Conservation (phyloP, 2,797 vertebrate species). For the Lagorchestes hirsutus region DNA sequence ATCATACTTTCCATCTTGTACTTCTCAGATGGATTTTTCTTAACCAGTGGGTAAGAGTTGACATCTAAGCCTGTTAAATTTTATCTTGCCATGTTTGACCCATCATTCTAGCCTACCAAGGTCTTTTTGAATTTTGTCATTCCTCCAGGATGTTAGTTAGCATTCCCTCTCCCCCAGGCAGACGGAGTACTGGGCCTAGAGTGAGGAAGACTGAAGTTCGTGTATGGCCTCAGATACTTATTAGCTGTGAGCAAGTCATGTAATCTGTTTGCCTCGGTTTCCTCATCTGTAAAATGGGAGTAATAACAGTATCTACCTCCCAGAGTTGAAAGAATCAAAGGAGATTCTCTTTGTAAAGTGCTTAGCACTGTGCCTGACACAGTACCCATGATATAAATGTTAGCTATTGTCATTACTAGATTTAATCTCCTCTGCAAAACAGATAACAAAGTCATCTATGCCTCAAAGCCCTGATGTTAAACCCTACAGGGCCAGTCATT, state of each 20-base stretch:
- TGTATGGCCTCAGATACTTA: not conserved
- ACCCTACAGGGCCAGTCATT: not conserved
- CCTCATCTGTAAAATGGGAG: not conserved
- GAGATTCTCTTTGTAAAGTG: not conserved
- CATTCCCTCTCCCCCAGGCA: not conserved
- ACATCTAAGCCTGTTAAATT: not conserved
- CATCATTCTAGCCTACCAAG: not conserved
- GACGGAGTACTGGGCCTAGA: not conserved
- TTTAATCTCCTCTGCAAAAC: not conserved
- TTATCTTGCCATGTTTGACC: not conserved
- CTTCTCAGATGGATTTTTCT: not conserved
- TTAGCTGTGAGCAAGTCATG: not conserved
- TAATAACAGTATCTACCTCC: not conserved
- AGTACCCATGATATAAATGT: not conserved
- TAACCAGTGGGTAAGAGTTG: not conserved
- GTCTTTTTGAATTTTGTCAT: not conserved
- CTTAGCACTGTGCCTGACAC: not conserved
- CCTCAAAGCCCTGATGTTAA: not conserved
- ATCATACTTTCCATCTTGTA: not conserved
- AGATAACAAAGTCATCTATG: not conserved
- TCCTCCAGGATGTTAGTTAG: not conserved
- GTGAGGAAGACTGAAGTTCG: not conserved
- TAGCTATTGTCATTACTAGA: not conserved
- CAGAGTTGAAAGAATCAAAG: not conserved
- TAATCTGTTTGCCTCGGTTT: not conserved